Percentiles rank a stretch among this genome's conserved stretches.
Conservation (phyloP, 2,797 vertebrate species). For the Nasua narica region DNA sequence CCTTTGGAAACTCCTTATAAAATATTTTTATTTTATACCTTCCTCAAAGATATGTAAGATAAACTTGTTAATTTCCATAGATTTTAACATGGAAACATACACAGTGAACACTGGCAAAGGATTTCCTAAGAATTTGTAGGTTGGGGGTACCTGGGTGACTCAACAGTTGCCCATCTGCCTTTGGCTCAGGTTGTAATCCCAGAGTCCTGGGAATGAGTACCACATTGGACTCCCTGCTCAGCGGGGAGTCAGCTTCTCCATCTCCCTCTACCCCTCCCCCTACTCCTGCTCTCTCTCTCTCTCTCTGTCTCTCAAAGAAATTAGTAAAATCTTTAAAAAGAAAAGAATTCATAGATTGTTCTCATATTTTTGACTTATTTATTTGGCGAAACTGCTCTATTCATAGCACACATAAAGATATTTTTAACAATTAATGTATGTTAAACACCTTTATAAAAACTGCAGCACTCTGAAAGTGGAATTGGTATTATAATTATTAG, state of each 20-base stretch:
- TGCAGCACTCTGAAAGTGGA: neutral
- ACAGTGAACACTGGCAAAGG: neutral
- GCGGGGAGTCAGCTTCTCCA: neutral
- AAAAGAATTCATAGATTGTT: neutral
- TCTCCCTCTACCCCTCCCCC: neutral
- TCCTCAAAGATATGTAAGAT: neutral
- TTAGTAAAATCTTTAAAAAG: neutral
- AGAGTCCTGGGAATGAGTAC: neutral
- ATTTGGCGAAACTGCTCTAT: neutral
- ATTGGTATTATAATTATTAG: neutral
- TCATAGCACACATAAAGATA: neutral
- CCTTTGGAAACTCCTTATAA: neutral
- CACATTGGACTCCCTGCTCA: neutral
- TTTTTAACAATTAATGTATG: neutral
- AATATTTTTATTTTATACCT: neutral
- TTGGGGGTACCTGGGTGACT: neutral
- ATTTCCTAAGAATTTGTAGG: neutral
- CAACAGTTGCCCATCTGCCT: neutral
- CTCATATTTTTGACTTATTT: neutral
- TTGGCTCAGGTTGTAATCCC: neutral
- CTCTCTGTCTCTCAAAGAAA: neutral
- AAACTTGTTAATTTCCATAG: neutral
- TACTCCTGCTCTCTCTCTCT: neutral
- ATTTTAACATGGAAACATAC: neutral
- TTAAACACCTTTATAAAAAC: neutral